These are phyloP conservation scores for Theonella swinhoei DNA, from an alignment of 37 sponge, comb jelly and placozoan species.

Conservation along the genomic window DNA sequence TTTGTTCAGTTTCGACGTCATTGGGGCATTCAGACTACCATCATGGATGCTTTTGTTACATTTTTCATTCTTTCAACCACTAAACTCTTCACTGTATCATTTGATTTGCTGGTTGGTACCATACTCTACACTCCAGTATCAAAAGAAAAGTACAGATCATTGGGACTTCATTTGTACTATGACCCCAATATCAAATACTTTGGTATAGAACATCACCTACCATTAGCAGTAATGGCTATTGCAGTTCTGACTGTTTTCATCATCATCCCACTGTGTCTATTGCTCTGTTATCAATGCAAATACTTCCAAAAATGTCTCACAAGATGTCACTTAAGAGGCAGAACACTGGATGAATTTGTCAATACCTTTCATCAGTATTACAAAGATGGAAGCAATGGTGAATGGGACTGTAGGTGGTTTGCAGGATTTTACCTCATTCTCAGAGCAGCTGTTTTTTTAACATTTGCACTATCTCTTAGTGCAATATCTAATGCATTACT, in stretches of 20 bases:
- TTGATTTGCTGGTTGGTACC: conserved; percentile 26
- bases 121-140: background rate
- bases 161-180: background rate
- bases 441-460: background rate
- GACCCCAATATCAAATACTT: conserved; percentile 28
- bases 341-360: conserved; percentile 21
- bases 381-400: conserved; percentile 46
- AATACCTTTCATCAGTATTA: conserved; percentile 61
- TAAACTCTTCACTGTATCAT: conserved; percentile 39
- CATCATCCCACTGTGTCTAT: conserved; percentile 32
- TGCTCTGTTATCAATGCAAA: conserved; percentile 18
- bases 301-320: conserved; percentile 8
- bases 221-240: conserved; percentile 33
- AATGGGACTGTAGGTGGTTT: conserved; percentile 44
- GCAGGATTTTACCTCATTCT: conserved; percentile 47
- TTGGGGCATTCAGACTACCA: conserved; percentile 29
- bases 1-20: conserved; percentile 6
- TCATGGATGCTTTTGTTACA: conserved; percentile 55
- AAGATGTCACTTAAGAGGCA: background rate
- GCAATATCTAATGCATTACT: too few species aligned
- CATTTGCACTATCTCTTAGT: too few species aligned
- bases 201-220: conserved; percentile 5
- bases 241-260: conserved; percentile 2
- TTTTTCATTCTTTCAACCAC: conserved; percentile 62
- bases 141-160: too few species aligned